Base-by-base conservation (phyloP, 1,140 invertebrate genomes). In the Orius insidiosus region DNA sequence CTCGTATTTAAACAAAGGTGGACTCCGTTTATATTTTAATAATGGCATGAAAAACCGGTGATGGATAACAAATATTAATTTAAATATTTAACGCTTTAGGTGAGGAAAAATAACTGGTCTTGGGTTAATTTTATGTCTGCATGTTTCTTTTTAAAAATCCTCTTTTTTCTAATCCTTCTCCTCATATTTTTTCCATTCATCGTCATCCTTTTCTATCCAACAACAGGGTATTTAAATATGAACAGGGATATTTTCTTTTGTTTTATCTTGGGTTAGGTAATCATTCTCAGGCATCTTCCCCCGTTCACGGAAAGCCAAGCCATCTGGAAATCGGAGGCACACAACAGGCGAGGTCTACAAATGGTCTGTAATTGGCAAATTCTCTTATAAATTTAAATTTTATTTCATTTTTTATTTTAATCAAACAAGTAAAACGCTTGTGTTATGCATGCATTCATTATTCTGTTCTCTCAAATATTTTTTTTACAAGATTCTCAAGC, bases 281-380 rank as follows among this genome's bases (percentile, higher is more conserved):
- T 24, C 3, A 75, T 60, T 80, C 77, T 63, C 71, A 73, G 67
- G 67, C 71, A 56, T 71, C 75, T 61, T 76, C 78, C 60, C 77
- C 78, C 53, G 68, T 73, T 56, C 70, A 74, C 63, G 71, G 73
- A 34, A 69, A 69, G 58, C 66, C 67, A 51, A 66, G 66, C 60
- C 76, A 80, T 64, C 71, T 82, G 61, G 78, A 82, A 64, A 70
- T 82, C 60, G 76, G 75, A 67, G 70, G 67, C 53, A 66, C 66
- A 62, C 67, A 72, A 57, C 68, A 70, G 54, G 41, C 69, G 68
- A 59, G 72, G 63, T 80, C 78, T 66, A 70, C 75, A 61, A 81
- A 80, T 70, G 78, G 78, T 81, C 74, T 73, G 59, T 63, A 51
- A 24, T 24, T 7, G 24, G 24, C 24, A 24, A 24, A 24, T 24